phyloP scores from a whole-genome alignment of 2,888 invertebrate genomes.

The Caenorhabditis panamensis region DNA sequence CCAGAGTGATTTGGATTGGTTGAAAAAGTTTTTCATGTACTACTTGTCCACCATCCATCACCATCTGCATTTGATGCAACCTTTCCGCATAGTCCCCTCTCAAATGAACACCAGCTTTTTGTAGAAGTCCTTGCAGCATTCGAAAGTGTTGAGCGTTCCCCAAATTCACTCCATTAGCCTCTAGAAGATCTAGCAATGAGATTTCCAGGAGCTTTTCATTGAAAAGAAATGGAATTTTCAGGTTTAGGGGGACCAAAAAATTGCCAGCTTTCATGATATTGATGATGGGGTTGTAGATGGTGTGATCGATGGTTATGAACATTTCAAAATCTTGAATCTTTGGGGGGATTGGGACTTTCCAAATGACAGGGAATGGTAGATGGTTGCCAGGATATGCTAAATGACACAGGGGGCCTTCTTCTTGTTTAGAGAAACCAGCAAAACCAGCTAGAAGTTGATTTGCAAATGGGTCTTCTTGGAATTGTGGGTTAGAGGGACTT shows the following conservation, averaged over 20 bases:
- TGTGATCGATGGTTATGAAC: neutral
- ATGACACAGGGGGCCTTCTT: neutral
- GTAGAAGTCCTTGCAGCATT: constrained; percentile 33
- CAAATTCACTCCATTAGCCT: constrained; percentile 35
- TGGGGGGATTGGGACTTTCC: no score
- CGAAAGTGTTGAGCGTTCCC: constrained; percentile 12
- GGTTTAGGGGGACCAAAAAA: constrained; percentile 22
- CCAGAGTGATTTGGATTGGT: constrained; percentile 9
- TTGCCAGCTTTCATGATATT: constrained; percentile 15
- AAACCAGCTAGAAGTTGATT: no score
- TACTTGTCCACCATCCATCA: neutral
- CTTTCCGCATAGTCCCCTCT: constrained; percentile 24
- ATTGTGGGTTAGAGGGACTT: no score
- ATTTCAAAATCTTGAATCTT: no score
- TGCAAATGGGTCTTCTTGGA: no score
- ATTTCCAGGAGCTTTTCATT: neutral
- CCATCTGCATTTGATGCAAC: neutral
- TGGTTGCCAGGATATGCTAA: constrained; percentile 35
- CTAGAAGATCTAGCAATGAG: constrained; percentile 8
- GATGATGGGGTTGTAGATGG: constrained; percentile 15
- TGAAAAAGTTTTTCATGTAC: neutral
- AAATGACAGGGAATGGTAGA: constrained; percentile 34
- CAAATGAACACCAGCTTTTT: constrained; percentile 26
- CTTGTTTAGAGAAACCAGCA: no score
- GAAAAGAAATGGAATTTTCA: constrained; percentile 4